Conservation (phyloP, 1,140 invertebrate genomes). For the Conus ventricosus region DNA sequence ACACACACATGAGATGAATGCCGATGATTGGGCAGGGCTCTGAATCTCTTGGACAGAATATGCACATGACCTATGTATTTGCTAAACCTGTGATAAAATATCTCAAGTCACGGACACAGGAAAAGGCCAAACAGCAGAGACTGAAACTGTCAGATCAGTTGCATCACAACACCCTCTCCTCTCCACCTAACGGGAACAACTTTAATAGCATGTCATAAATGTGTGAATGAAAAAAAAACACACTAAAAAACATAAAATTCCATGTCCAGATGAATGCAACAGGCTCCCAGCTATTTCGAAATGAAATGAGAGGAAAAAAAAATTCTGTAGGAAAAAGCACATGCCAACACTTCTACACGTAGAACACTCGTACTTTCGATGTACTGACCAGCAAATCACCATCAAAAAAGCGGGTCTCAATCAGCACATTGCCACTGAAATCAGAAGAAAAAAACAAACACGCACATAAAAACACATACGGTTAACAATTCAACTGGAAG, state of each 20-base stretch:
- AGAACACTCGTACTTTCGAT: slow-evolving; percentile 95
- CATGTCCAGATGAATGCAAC: not conserved
- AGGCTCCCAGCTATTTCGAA: not conserved
- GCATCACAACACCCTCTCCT: not conserved
- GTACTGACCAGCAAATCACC: slow-evolving; percentile 95
- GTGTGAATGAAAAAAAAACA: not conserved
- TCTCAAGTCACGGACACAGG: not conserved
- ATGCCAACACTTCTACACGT: slow-evolving; percentile 81
- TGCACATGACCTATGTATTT: not conserved
- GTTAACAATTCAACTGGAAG: too few relatives aligned
- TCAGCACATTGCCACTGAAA: slow-evolving; percentile 96
- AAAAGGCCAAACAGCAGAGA: not conserved
- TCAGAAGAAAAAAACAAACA: slow-evolving; percentile 63
- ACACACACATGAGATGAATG: not conserved
- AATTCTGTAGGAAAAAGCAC: not conserved
- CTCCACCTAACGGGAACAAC: not conserved
- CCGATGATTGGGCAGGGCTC: not conserved
- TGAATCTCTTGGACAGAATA: too few relatives aligned
- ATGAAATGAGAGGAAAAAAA: not conserved
- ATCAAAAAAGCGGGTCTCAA: slow-evolving; percentile 99
- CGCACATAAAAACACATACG: not conserved
- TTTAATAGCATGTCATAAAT: not conserved
- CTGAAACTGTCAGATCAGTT: not conserved
- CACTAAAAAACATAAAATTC: not conserved
- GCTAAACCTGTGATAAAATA: not conserved